Percentiles rank a stretch among this genome's conserved stretches.
phyloP scores from a whole-genome alignment of 2,113 vertebrate genomes.

The Solea solea region DNA sequence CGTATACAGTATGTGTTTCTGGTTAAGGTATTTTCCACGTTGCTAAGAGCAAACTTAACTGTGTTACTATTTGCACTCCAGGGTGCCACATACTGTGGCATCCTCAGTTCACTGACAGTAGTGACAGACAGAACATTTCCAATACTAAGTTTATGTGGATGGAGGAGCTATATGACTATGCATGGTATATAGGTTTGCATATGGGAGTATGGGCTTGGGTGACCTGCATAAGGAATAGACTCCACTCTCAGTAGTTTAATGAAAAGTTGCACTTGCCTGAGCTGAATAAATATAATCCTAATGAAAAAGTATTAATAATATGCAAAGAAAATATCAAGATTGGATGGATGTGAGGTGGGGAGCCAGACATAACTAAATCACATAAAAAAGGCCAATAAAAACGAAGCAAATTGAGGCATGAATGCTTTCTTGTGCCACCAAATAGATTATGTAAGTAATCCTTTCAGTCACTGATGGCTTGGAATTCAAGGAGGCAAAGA shows the following conservation, averaged over 20 bases:
- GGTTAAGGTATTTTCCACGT: constrained; percentile 24
- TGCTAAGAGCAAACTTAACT: constrained; percentile 2
- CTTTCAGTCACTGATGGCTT: constrained; percentile 68
- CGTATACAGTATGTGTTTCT: constrained; percentile 32
- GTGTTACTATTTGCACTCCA: constrained; percentile 18
- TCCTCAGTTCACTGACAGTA: background rate
- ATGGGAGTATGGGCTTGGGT: constrained; percentile 34
- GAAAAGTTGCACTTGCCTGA: constrained; percentile 26
- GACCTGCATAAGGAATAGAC: constrained; percentile 12
- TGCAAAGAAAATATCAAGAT: constrained; percentile 73
- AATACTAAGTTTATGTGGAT: constrained; percentile 27
- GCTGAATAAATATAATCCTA: constrained; percentile 55
- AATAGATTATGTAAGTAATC: constrained; percentile 78
- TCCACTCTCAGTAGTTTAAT: constrained; percentile 17
- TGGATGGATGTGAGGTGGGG: constrained; percentile 48
- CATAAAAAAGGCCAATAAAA: constrained; percentile 79
- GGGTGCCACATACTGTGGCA: constrained; percentile 24
- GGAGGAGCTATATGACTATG: constrained; percentile 13
- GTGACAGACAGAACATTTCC: background rate
- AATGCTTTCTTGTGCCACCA: constrained; percentile 82
- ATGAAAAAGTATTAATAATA: constrained; percentile 72
- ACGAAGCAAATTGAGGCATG: constrained; percentile 71
- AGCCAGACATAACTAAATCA: constrained; percentile 72
- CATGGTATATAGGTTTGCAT: constrained; percentile 24
- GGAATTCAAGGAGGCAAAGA: constrained; percentile 62